Conservation (phyloP, 2,888 invertebrate genomes). For the Galerucella pusilla region DNA sequence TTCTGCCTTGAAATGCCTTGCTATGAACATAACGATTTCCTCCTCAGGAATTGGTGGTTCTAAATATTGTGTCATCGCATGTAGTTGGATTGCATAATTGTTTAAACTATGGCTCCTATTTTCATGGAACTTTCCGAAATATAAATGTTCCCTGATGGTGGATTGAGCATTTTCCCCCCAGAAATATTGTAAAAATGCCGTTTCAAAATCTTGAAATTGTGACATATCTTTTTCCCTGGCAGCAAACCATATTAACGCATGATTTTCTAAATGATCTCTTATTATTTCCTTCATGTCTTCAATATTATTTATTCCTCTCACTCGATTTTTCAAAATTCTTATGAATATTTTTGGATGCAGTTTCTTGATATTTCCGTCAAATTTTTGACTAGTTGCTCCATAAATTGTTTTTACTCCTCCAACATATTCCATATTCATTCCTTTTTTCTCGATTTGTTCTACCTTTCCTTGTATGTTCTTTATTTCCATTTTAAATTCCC, state of each 20-base stretch:
- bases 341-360: constrained; percentile 4
- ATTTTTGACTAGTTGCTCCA: not conserved
- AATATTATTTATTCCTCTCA: constrained; percentile 1
- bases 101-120: not conserved
- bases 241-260: constrained; percentile 5
- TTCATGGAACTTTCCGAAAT: not conserved
- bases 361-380: constrained; percentile 2
- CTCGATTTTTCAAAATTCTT: constrained; percentile 4
- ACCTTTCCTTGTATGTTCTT: constrained; percentile 1
- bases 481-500: not conserved
- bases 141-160: not conserved
- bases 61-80: constrained; percentile 7
- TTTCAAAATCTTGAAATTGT: constrained; percentile 3
- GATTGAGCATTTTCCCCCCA: constrained; percentile 3
- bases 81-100: constrained; percentile 3
- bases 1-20: constrained; percentile 6
- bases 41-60: constrained; percentile 10
- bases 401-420: not conserved
- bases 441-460: not conserved
- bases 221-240: not conserved
- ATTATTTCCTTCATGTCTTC: constrained; percentile 8
- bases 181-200: constrained; percentile 8
- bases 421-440: constrained; percentile 1
- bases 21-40: not conserved
- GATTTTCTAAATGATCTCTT: constrained; percentile 6